Evolutionary conservation across 2,888 invertebrate genomes (phyloP), one percentile per base, ranked within the genome.

Genomic region (Lasioglossum pauxillum): DNA sequence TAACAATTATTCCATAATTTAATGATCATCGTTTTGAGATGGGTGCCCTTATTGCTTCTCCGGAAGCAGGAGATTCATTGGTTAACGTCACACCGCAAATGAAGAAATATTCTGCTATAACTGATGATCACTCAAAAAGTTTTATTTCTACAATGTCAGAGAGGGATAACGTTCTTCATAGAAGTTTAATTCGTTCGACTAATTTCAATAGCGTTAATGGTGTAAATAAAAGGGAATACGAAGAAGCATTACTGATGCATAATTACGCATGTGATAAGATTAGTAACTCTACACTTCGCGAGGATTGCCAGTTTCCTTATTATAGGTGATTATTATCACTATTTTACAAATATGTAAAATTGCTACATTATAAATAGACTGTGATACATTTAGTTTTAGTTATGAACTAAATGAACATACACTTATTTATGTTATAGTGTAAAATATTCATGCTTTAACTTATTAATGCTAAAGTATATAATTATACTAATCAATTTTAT

Each of bases 301-400:
- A 90, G 49, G 83, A 64, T 77, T 92, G 80, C 60, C 83, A 83
- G 67, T 91, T 92, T 77, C 91, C 93, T 19, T 93, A 91, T 60
- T 92, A 93, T 86, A 93, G 93, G 93, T 93, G 31, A 69, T 12
- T 78, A 27, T 31, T 35, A 27, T 46, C 57, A 23, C 67, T 73
- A 67, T 46, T 31, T 31, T 2, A 38, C 35, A 35, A 35, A 7
- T 38, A 35, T 7, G 27, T 38, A 19, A 67, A 67, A 19, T 67
- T 67, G 35, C 8, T 16, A 23, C 5, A 31, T 31, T 31, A 7
- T 31, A 64, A 31, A 31, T 64, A 64, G 31, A 64, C 64, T 16
- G 16, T 31, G 31, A 1, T 16, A 27, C 14, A n/a, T n/a, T 57
- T 12, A 57, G n/a, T 57, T 57, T 12, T n/a, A 12, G 53, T n/a